Conservation (phyloP, 2,888 invertebrate species). For the Xestoiulus laeticollis region DNA sequence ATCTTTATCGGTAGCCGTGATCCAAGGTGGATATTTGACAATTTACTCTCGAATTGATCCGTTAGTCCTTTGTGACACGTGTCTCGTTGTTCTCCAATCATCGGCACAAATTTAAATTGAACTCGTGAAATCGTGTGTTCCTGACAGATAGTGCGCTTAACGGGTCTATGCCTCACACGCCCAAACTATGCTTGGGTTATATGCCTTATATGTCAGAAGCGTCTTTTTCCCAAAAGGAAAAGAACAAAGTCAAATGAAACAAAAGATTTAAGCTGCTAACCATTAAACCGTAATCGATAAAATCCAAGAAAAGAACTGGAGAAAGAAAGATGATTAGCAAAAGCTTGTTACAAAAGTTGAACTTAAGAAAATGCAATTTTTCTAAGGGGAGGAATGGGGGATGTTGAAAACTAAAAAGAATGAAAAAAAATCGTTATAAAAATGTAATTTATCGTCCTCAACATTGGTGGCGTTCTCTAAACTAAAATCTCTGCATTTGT, state of each 20-base stretch:
- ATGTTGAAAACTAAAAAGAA: too few relatives aligned
- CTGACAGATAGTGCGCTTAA: neutral
- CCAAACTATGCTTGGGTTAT: neutral
- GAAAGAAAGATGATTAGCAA: neutral
- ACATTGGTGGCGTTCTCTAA: neutral
- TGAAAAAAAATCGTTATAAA: neutral
- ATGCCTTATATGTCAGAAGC: too few relatives aligned
- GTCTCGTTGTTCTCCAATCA: neutral
- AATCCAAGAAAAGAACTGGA: neutral
- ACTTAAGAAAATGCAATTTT: neutral
- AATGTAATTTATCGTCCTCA: neutral
- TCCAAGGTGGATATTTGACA: neutral
- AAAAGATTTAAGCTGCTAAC: neutral
- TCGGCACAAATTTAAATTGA: neutral
- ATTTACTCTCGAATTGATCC: neutral
- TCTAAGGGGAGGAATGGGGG: neutral
- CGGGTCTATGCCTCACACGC: neutral
- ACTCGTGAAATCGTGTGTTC: neutral
- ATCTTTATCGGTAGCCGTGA: neutral
- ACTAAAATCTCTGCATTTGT: too few relatives aligned
- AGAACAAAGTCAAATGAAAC: neutral
- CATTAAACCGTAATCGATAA: neutral
- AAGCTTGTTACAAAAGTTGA: neutral
- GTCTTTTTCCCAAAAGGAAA: too few relatives aligned
- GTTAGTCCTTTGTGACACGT: neutral